phyloP scores from a whole-genome alignment of 2,888 invertebrate species.

The Bibio marci region DNA sequence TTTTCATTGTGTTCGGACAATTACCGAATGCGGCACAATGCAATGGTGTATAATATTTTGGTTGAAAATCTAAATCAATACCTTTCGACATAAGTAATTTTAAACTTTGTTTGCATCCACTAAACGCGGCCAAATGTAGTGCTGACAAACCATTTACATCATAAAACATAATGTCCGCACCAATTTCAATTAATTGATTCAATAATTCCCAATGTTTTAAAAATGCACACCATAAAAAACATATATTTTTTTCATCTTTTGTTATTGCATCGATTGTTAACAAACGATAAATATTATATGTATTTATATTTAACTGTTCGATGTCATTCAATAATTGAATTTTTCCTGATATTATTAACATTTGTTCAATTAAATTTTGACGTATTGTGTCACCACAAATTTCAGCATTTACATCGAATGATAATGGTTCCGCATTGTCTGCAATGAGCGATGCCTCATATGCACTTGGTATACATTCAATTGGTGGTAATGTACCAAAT shows the following conservation, averaged over 20 bases:
- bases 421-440: constrained; percentile 51
- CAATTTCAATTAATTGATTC: constrained; percentile 43
- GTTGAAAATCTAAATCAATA: constrained; percentile 48
- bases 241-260: constrained; percentile 48
- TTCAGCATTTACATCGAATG: constrained; percentile 51
- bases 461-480: constrained; percentile 63
- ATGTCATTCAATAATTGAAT: constrained; percentile 54
- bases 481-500: constrained; percentile 62
- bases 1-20: constrained; percentile 59
- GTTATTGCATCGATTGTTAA: constrained; percentile 33
- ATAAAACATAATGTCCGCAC: constrained; percentile 50
- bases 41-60: constrained; percentile 60
- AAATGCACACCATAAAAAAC: constrained; percentile 58
- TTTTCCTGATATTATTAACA: constrained; percentile 49
- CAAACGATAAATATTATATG: constrained; percentile 35
- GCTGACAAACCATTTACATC: constrained; percentile 60
- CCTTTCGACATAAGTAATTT: constrained; percentile 49
- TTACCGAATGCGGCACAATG: constrained; percentile 85
- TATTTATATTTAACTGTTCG: constrained; percentile 45
- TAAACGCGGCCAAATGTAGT: constrained; percentile 60
- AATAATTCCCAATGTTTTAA: constrained; percentile 50
- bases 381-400: constrained; percentile 57
- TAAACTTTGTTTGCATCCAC: constrained; percentile 55
- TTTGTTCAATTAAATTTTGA: constrained; percentile 56
- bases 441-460: constrained; percentile 74